These are phyloP conservation scores for Crenuchus spilurus DNA, from an alignment of 2,797 vertebrate genomes.

Conservation along the genomic window DNA sequence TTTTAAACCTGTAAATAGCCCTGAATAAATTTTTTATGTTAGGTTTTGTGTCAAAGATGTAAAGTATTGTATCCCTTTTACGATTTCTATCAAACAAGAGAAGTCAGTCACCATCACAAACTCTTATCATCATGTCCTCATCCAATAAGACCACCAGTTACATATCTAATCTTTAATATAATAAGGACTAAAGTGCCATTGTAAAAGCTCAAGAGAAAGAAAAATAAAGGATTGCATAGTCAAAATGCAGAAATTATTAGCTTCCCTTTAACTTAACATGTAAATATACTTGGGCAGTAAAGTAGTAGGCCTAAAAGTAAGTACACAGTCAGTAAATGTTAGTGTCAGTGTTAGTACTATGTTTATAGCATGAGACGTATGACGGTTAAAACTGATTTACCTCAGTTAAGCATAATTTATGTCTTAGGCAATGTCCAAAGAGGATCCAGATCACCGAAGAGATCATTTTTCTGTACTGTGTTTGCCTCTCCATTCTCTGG, in stretches of 20 bases:
- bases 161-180: background rate
- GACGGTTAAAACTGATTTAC: background rate
- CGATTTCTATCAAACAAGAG: background rate
- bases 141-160: background rate
- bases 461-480: background rate
- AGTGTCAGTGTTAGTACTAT: background rate
- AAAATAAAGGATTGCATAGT: slow-evolving; percentile 28
- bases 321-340: slow-evolving; percentile 6
- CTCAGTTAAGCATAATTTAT: slow-evolving; percentile 5
- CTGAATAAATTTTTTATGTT: background rate
- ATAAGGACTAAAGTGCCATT: slow-evolving; percentile 31
- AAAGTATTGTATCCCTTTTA: background rate
- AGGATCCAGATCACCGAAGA: slow-evolving; percentile 18
- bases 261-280: background rate
- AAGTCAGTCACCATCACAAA: too few species aligned
- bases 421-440: slow-evolving; percentile 16
- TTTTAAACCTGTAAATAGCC: background rate
- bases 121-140: too few species aligned
- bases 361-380: background rate
- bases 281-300: background rate
- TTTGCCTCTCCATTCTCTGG: slow-evolving; percentile 1
- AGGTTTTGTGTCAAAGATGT: background rate
- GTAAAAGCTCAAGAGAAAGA: background rate
- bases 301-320: background rate
- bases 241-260: slow-evolving; percentile 8